These are phyloP conservation scores for Pandion haliaetus DNA, from an alignment of 2,113 vertebrate genomes.

Conservation along the genomic window DNA sequence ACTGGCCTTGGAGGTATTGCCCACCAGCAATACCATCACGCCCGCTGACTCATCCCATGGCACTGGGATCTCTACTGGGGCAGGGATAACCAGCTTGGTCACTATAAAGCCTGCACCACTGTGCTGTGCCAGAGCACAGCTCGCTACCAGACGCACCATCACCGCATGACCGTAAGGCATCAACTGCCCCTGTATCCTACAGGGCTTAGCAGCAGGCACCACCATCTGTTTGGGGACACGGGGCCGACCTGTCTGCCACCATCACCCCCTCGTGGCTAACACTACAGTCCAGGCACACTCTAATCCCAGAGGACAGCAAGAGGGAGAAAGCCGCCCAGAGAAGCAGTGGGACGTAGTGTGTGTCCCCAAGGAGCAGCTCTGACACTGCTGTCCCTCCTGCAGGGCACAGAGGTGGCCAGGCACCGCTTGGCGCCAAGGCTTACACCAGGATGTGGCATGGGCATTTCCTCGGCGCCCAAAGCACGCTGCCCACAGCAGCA, in stretches of 20 bases:
- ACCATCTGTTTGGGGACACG: not conserved
- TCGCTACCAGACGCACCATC: not conserved
- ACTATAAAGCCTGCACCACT: rapidly evolving
- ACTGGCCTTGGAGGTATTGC: not conserved
- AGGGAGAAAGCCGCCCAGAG: not conserved
- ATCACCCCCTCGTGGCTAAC: not conserved
- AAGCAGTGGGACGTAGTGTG: rapidly evolving
- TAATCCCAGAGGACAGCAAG: not conserved
- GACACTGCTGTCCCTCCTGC: rapidly evolving
- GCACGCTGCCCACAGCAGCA: not conserved
- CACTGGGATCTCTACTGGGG: not conserved
- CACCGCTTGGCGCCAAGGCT: not conserved
- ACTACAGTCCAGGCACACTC: rapidly evolving
- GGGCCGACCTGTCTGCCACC: not conserved
- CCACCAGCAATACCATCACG: rapidly evolving
- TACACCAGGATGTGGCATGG: not conserved
- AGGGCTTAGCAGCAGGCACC: not conserved
- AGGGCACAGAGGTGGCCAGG: not conserved
- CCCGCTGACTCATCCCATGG: no score
- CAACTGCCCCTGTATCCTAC: rapidly evolving
- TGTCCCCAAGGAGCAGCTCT: not conserved
- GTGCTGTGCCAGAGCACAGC: not conserved
- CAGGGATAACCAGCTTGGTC: not conserved
- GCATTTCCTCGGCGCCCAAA: not conserved
- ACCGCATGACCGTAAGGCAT: rapidly evolving